Base-by-base conservation (phyloP, 2,113 vertebrate species). In the Oryzias curvinotus region DNA sequence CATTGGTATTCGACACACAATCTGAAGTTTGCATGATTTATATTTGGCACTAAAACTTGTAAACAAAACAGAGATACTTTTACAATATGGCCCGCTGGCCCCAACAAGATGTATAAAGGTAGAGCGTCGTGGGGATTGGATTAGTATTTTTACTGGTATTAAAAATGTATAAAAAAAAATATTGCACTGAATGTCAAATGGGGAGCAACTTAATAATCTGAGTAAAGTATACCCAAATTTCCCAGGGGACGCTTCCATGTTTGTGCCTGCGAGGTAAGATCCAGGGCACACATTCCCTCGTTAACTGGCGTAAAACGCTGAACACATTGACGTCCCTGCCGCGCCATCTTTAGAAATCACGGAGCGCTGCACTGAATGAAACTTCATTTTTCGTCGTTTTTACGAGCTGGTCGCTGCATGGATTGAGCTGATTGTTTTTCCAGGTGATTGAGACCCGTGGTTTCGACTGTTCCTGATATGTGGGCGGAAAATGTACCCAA, bases 321-420 rank as follows among this genome's bases (percentile, higher is more conserved):
- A 80, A 78, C 75, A 66, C 86, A 58, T 74, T 80, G 85, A 86
- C 77, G 80, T 85, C 48, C 47, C 28, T 36, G 81, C 64, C 80
- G 90, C 91, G 92, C 91, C 92, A 93, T 93, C 91, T 92, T 93
- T 83, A 59, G 75, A 92, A 91, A 88, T 82, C 73, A 82, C 52
- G 75, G 62, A 61, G 63, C 54, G 41, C 63, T 59, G 26, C 52
- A 26, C 66, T 85, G 80, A 88, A 81, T 82, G 76, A 63, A 78
- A 73, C 66, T 73, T 57, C 1, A 46, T 65, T 61, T 67, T 56
- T 50, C 47, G n/a, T 52, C 62, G 65, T 76, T 62, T 69, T 25
- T 26, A 46, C 49, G 45, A 58, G 18, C 65, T 52, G 47, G 3
- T 55, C 14, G 18, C 21, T 62, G 25, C 7, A 63, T 78, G 65